These are phyloP conservation scores for human (Homo sapiens) DNA, from an alignment of 2,113 vertebrate genomes.

Conservation along the genomic window DNA sequence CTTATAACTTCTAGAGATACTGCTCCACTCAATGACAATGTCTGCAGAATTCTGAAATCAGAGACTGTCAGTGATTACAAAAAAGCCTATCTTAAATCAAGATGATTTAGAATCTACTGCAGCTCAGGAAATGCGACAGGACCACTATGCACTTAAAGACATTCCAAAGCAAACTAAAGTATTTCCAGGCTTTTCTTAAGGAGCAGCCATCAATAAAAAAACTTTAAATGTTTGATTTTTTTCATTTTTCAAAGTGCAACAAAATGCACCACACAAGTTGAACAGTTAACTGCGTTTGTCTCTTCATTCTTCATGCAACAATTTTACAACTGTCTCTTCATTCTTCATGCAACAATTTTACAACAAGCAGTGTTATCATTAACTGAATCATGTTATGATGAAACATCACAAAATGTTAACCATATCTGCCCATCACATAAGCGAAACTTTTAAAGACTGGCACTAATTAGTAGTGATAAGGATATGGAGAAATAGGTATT, in stretches of 20 bases:
- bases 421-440: not conserved
- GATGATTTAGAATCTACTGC: not conserved
- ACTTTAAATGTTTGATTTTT: not conserved
- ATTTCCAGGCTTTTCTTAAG: conserved; percentile 4
- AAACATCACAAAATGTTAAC: not conserved
- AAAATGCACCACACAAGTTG: conserved; percentile 1
- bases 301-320: not conserved
- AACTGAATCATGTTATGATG: not conserved
- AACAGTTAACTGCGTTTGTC: not conserved
- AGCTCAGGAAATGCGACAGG: not conserved
- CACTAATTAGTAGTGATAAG: not conserved
- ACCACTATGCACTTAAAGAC: not conserved
- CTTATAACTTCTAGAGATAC: not conserved
- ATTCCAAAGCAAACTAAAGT: not conserved
- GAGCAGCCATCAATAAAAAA: not conserved
- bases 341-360: not conserved
- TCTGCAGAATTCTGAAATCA: conserved; percentile 4
- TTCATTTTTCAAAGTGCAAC: not conserved
- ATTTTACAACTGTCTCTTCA: not conserved
- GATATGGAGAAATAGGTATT: not conserved
- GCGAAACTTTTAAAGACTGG: not conserved
- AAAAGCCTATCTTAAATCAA: not conserved
- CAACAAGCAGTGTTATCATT: not conserved
- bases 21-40: not conserved
- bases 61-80: not conserved